Percentiles rank a stretch among this genome's conserved stretches.
These are phyloP conservation scores for Telmatherina bonti DNA, from an alignment of 2,797 vertebrate genomes.

Conservation along the genomic window DNA sequence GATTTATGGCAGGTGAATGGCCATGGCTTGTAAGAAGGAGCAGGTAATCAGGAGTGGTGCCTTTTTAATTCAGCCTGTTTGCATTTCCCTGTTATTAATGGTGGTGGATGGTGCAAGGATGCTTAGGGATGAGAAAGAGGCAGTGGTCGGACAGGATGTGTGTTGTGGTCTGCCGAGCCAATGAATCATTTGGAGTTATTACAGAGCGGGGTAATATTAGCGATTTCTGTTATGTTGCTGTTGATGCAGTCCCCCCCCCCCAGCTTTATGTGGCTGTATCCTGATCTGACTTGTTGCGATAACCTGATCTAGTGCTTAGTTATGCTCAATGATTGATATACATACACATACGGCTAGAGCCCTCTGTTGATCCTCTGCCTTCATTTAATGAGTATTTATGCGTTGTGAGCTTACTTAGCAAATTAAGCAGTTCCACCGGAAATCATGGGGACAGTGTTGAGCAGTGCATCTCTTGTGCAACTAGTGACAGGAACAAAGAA, in stretches of 20 bases:
- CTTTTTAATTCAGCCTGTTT: conserved; percentile 72
- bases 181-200: conserved; percentile 18
- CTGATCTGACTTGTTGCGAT: neutral
- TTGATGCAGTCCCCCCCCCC: neutral
- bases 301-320: too few relatives aligned
- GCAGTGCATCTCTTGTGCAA: too few relatives aligned
- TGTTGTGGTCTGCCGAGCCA: conserved; percentile 21
- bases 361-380: too few relatives aligned
- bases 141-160: conserved; percentile 13
- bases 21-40: conserved; percentile 68
- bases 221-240: conserved; percentile 4
- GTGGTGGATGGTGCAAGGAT: conserved; percentile 34
- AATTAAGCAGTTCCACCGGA: too few relatives aligned
- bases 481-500: too few relatives aligned
- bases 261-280: neutral
- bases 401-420: too few relatives aligned
- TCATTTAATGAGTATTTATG: too few relatives aligned
- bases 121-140: conserved; percentile 45
- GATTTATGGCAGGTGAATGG: conserved; percentile 78
- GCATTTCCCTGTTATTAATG: conserved; percentile 67
- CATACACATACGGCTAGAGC: too few relatives aligned
- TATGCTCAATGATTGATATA: too few relatives aligned
- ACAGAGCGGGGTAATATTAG: conserved; percentile 1
- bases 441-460: too few relatives aligned
- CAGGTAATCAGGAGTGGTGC: conserved; percentile 67